Conservation (phyloP, 2,888 invertebrate genomes). For the Andrena dorsata region DNA sequence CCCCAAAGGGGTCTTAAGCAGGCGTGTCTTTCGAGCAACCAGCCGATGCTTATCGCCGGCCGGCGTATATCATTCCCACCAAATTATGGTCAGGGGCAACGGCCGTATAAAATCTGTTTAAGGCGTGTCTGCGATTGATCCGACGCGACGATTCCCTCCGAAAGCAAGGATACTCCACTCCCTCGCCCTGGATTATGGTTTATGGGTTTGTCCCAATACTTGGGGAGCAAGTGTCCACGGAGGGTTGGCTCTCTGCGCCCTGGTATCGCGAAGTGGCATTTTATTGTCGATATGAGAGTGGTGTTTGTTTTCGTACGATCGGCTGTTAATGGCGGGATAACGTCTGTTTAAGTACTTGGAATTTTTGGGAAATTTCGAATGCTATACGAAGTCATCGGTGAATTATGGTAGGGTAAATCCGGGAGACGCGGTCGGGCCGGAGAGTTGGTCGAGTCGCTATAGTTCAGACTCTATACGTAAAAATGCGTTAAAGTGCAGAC, state of each 20-base stretch:
- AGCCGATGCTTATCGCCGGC: slow-evolving; percentile 26
- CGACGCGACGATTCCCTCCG: background rate
- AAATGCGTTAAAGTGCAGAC: too few species aligned
- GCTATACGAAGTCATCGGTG: too few species aligned
- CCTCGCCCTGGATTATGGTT: background rate
- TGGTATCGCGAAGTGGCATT: background rate
- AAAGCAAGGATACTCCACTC: background rate
- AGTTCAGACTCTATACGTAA: too few species aligned
- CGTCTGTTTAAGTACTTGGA: background rate
- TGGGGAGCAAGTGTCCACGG: background rate
- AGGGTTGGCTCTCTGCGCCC: background rate
- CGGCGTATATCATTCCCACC: slow-evolving; percentile 1
- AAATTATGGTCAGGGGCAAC: slow-evolving; percentile 13
- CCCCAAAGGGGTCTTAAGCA: background rate
- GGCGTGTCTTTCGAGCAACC: background rate
- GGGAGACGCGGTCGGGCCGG: too few species aligned
- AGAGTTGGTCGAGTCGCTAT: too few species aligned
- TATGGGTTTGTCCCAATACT: background rate
- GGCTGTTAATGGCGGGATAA: background rate
- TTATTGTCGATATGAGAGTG: background rate
- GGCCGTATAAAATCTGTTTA: slow-evolving; percentile 22
- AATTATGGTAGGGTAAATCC: too few species aligned
- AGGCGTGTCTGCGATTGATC: slow-evolving; percentile 31
- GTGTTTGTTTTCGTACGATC: background rate
- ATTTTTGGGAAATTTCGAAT: background rate